phyloP scores from a whole-genome alignment of 2,888 invertebrate species.

The Polydrusus tereticollis region DNA sequence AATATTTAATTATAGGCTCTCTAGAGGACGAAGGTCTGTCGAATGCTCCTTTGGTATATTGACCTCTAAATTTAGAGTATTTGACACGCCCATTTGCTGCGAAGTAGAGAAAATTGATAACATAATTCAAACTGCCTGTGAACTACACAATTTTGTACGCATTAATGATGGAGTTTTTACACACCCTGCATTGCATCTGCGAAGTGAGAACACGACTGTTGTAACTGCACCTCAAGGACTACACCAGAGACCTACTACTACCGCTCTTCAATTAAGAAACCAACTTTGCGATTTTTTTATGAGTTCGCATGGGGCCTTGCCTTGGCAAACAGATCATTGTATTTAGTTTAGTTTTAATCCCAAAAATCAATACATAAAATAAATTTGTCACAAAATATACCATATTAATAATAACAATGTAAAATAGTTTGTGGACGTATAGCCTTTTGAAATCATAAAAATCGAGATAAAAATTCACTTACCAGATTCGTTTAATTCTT shows the following conservation, averaged over 20 bases:
- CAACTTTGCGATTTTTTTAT: background rate
- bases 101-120: background rate
- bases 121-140: background rate
- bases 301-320: background rate
- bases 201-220: background rate
- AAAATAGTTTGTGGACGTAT: no score
- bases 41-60: slow-evolving; percentile 7
- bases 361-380: background rate
- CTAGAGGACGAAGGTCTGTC: background rate
- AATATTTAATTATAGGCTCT: slow-evolving; percentile 12
- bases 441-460: no score
- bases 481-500: background rate
- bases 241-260: background rate
- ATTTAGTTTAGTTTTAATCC: background rate
- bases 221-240: background rate
- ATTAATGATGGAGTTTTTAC: background rate
- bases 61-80: background rate
- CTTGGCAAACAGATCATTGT: background rate
- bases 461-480: no score
- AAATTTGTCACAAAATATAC: background rate
- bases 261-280: background rate
- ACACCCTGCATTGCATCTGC: background rate
- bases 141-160: background rate
- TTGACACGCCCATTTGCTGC: background rate
- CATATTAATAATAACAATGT: no score